phyloP scores from a whole-genome alignment of 2,797 vertebrate genomes.

The Aeoliscus strigatus region DNA sequence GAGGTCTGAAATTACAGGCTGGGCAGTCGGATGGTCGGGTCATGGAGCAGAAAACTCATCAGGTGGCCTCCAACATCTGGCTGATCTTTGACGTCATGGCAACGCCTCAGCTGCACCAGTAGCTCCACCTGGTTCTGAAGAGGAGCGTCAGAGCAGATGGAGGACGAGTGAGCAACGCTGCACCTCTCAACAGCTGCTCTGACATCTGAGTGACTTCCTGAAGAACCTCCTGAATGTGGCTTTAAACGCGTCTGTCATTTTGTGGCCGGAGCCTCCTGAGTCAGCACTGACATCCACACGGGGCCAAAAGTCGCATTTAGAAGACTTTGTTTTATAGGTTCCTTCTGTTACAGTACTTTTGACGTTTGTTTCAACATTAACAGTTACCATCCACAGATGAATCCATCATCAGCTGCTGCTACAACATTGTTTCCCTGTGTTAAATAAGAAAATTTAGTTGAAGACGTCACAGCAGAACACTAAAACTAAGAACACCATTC shows the following conservation, averaged over 20 bases:
- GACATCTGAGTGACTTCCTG: constrained; percentile 47
- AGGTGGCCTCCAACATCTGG: constrained; percentile 83
- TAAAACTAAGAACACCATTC: too few species aligned
- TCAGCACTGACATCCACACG: constrained; percentile 35
- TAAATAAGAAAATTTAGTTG: too few species aligned
- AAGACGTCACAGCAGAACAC: too few species aligned
- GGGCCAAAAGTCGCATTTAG: constrained; percentile 27
- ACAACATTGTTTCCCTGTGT: too few species aligned
- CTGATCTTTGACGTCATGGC: constrained; percentile 84
- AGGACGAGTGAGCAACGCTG: too few species aligned
- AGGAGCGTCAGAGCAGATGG: too few species aligned
- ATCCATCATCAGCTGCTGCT: too few species aligned
- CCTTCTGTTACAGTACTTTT: too few species aligned
- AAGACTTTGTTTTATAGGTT: too few species aligned
- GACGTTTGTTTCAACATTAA: too few species aligned
- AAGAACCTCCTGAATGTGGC: constrained; percentile 60
- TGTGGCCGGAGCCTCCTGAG: constrained; percentile 31
- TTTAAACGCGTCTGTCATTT: constrained; percentile 70
- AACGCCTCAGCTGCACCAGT: constrained; percentile 28
- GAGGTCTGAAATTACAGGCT: constrained; percentile 38
- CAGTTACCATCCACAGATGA: too few species aligned
- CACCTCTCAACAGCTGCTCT: constrained; percentile 43
- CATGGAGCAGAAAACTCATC: constrained; percentile 71
- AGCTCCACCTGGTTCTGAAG: too few species aligned
- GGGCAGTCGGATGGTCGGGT: constrained; percentile 25